Conservation (phyloP, 1,140 invertebrate species). For the Scaptomyza montana region DNA sequence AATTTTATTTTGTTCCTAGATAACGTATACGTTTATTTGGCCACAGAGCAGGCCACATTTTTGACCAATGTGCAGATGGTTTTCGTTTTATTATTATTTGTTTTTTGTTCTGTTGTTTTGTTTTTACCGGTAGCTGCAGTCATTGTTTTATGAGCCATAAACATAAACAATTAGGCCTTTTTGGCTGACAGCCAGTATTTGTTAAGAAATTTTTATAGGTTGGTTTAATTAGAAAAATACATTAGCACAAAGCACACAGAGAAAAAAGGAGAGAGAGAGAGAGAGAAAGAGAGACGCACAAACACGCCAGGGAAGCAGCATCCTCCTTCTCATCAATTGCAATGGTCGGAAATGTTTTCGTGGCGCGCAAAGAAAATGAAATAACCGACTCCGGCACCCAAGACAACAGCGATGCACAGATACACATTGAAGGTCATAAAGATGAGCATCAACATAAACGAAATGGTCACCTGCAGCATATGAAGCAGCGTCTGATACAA, state of each 20-base stretch:
- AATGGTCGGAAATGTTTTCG: slow-evolving; percentile 51
- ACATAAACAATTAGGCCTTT: slow-evolving; percentile 71
- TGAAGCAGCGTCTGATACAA: slow-evolving; percentile 94
- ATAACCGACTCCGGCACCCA: slow-evolving; percentile 95
- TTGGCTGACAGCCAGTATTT: slow-evolving; percentile 37
- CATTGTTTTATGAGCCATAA: slow-evolving; percentile 79
- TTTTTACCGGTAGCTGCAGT: slow-evolving; percentile 46
- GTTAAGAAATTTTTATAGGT: slow-evolving; percentile 64
- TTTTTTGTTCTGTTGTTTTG: background rate
- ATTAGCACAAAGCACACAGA: slow-evolving; percentile 54
- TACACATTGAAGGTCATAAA: slow-evolving; percentile 95
- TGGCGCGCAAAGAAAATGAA: slow-evolving; percentile 90
- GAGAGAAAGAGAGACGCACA: background rate
- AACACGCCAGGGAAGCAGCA: background rate
- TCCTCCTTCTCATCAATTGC: slow-evolving; percentile 53
- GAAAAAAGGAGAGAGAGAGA: background rate
- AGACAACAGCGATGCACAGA: slow-evolving; percentile 92
- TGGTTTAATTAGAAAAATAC: slow-evolving; percentile 78
- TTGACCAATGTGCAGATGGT: slow-evolving; percentile 43
- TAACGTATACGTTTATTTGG: slow-evolving; percentile 46
- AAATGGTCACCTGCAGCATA: slow-evolving; percentile 93
- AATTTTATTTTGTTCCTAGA: slow-evolving; percentile 1
- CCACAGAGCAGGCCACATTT: slow-evolving; percentile 19
- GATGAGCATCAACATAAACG: slow-evolving; percentile 97
- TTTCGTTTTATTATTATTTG: slow-evolving; percentile 14